These are phyloP conservation scores for Drosophila orena DNA, from an alignment of 1,140 invertebrate species.

Conservation along the genomic window DNA sequence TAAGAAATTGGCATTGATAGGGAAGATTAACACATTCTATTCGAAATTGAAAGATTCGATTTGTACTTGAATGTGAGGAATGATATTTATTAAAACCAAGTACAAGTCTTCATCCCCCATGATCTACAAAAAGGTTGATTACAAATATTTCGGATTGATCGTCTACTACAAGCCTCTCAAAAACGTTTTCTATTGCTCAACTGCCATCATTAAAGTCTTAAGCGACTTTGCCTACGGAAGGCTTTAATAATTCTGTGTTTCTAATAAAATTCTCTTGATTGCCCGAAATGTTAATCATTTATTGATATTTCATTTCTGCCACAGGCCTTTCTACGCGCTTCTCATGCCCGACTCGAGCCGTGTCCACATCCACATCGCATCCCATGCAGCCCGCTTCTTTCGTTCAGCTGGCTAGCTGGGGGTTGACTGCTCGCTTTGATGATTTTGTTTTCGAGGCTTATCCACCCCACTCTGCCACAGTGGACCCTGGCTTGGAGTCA, in stretches of 20 bases:
- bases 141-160: too few species aligned
- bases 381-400: slow-evolving; percentile 48
- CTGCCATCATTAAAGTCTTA: slow-evolving; percentile 28
- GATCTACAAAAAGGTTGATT: too few species aligned
- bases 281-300: slow-evolving; percentile 62
- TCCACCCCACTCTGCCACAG: slow-evolving; percentile 61
- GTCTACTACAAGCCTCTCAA: too few species aligned
- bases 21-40: too few species aligned
- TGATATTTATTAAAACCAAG: too few species aligned
- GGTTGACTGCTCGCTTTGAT: slow-evolving; percentile 69
- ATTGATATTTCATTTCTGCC: slow-evolving; percentile 71
- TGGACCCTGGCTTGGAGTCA: slow-evolving; percentile 16
- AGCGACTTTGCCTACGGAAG: slow-evolving; percentile 23
- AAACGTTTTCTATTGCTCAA: neutral
- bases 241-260: slow-evolving; percentile 44
- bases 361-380: slow-evolving; percentile 36
- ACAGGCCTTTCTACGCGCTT: slow-evolving; percentile 72
- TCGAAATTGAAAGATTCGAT: too few species aligned
- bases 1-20: too few species aligned
- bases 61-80: too few species aligned
- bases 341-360: slow-evolving; percentile 50
- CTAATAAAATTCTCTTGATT: slow-evolving; percentile 53
- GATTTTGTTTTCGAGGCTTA: slow-evolving; percentile 76
- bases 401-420: slow-evolving; percentile 27
- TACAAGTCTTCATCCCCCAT: too few species aligned